These are phyloP conservation scores for Drosophila acutilabella DNA, from an alignment of 2,888 invertebrate genomes.

Conservation along the genomic window DNA sequence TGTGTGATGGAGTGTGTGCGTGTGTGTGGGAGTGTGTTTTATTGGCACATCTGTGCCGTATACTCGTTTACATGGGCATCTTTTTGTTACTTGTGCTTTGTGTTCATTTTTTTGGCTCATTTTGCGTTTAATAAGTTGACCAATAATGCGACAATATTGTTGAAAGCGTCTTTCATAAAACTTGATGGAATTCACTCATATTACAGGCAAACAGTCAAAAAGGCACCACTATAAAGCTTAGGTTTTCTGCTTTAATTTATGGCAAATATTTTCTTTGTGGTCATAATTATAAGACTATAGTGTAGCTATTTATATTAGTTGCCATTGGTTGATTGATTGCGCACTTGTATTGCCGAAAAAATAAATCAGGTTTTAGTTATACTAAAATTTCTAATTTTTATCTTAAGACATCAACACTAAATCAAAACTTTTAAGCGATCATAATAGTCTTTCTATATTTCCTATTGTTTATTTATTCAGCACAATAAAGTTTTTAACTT, in stretches of 20 bases:
- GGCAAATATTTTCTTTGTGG: too few species aligned
- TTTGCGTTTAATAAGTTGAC: conserved; percentile 44
- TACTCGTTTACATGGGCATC: conserved; percentile 6
- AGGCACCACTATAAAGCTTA: neutral
- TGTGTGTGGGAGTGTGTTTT: conserved; percentile 14
- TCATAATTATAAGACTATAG: too few species aligned
- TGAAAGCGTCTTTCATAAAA: conserved; percentile 16
- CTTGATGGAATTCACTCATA: neutral
- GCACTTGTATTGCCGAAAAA: too few species aligned
- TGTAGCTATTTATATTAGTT: too few species aligned
- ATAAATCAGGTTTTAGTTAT: too few species aligned
- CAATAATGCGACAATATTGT: conserved; percentile 49
- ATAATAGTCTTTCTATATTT: too few species aligned
- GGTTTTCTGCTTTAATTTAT: too few species aligned
- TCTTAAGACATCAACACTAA: too few species aligned
- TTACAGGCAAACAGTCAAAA: neutral
- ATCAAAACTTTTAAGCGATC: too few species aligned
- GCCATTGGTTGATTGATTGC: too few species aligned
- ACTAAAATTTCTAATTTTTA: too few species aligned
- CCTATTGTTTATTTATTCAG: too few species aligned
- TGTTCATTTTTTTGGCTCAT: conserved; percentile 7
- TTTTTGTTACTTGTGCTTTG: conserved; percentile 1
- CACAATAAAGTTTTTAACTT: neutral
- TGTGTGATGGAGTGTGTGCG: neutral
- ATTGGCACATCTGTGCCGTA: conserved; percentile 30